Percentiles rank a stretch among this genome's conserved stretches.
phyloP scores from a whole-genome alignment of 2,113 vertebrate genomes.

The Oenanthe oenanthe region DNA sequence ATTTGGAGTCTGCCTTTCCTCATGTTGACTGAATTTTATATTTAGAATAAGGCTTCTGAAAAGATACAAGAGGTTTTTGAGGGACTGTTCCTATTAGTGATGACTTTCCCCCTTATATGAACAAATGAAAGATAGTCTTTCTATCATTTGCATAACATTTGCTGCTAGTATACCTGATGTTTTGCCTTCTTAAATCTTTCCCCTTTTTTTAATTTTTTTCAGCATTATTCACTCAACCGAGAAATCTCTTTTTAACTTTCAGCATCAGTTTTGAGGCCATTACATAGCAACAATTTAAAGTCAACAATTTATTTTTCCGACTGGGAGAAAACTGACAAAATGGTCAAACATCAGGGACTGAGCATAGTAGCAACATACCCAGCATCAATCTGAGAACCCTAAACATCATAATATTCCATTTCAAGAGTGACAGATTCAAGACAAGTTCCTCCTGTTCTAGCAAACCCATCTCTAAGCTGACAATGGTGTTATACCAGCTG shows the following conservation, averaged over 20 bases:
- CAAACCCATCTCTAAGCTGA: background rate
- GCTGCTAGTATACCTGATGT: rapidly evolving
- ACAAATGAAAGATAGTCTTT: background rate
- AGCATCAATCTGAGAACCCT: background rate
- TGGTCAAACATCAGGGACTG: background rate
- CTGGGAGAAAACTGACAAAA: background rate
- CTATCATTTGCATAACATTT: background rate
- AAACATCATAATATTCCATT: background rate
- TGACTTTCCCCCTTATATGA: background rate
- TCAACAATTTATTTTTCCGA: background rate
- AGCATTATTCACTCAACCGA: background rate
- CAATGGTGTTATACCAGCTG: background rate
- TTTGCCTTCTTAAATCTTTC: background rate
- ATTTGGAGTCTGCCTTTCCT: background rate
- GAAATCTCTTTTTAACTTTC: background rate
- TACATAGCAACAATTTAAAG: background rate
- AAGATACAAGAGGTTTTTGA: background rate
- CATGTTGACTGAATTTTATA: background rate
- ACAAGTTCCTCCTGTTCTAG: background rate
- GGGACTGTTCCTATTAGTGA: background rate
- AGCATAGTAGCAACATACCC: background rate
- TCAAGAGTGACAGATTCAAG: background rate
- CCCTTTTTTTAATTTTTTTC: background rate
- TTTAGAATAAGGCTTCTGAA: background rate
- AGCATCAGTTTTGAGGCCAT: background rate